Evolutionary conservation across 2,797 vertebrate genomes (phyloP).

Genomic region (Pangasius sanitwongsei): DNA sequence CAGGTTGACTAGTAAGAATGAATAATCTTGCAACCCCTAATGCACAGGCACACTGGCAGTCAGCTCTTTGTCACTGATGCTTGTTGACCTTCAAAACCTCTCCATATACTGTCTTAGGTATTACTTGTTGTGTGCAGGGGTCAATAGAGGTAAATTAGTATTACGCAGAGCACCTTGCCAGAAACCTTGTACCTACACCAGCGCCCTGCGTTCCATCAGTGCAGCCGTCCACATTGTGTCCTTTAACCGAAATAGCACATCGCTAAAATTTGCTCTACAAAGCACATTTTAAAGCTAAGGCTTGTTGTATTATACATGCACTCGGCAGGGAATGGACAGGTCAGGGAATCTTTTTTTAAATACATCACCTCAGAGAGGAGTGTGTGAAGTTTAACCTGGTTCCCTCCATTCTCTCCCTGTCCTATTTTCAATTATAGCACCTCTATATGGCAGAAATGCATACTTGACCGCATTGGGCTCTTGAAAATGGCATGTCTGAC

Average conservation of each 20-base stretch:
- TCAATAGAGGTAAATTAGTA: slow-evolving; percentile 76
- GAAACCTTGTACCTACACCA: slow-evolving; percentile 75
- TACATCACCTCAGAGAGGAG: slow-evolving; percentile 66
- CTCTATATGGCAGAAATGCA: slow-evolving; percentile 49
- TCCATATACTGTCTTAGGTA: slow-evolving; percentile 58
- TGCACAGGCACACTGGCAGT: not conserved
- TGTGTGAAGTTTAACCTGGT: slow-evolving; percentile 73
- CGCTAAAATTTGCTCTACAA: slow-evolving; percentile 77
- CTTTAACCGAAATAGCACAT: slow-evolving; percentile 73
- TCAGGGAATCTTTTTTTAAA: slow-evolving; percentile 78
- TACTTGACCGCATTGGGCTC: slow-evolving; percentile 58
- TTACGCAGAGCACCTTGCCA: slow-evolving; percentile 76
- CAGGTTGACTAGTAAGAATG: not conserved
- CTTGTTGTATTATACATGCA: slow-evolving; percentile 74
- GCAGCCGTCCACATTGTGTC: slow-evolving; percentile 64
- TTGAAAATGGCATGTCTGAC: slow-evolving; percentile 74
- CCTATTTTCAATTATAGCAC: slow-evolving; percentile 57
- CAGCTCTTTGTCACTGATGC: slow-evolving; percentile 22
- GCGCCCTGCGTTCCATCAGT: slow-evolving; percentile 66
- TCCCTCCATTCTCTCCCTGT: slow-evolving; percentile 49
- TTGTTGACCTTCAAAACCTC: slow-evolving; percentile 77
- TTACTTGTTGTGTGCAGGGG: slow-evolving; percentile 36
- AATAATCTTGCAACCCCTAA: not conserved
- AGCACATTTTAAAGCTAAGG: slow-evolving; percentile 75
- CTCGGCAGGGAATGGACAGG: slow-evolving; percentile 65